phyloP scores from a whole-genome alignment of 2,888 invertebrate genomes.

The Folsomia manolachei region DNA sequence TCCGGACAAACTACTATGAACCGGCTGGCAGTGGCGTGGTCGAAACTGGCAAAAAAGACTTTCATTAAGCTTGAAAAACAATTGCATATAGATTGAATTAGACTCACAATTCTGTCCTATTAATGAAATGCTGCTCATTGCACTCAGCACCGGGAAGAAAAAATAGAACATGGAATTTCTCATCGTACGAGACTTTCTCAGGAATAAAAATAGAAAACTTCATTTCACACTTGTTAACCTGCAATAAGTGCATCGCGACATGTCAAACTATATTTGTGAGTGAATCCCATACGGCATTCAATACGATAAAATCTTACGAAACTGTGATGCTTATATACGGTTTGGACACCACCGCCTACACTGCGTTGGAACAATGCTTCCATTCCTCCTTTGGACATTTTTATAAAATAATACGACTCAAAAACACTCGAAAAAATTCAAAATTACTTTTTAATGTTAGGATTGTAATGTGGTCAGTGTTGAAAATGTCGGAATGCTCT shows the following conservation, averaged over 20 bases:
- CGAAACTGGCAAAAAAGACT: too few species aligned
- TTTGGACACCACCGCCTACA: slow-evolving; percentile 29
- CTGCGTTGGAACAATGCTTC: slow-evolving; percentile 28
- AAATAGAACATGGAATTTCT: slow-evolving; percentile 76
- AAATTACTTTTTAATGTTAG: too few species aligned
- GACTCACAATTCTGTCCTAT: slow-evolving; percentile 91
- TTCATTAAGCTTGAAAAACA: too few species aligned
- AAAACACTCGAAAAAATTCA: too few species aligned
- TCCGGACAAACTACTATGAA: slow-evolving; percentile 89
- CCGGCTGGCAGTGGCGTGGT: slow-evolving; percentile 78
- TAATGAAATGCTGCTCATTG: slow-evolving; percentile 90
- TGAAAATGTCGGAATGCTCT: too few species aligned
- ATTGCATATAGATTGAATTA: too few species aligned
- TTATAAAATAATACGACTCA: too few species aligned
- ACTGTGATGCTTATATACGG: slow-evolving; percentile 55
- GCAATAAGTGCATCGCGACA: too few species aligned
- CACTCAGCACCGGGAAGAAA: slow-evolving; percentile 91
- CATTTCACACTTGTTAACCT: slow-evolving; percentile 85
- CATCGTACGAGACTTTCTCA: slow-evolving; percentile 64
- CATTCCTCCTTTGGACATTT: slow-evolving; percentile 6
- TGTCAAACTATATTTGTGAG: too few species aligned
- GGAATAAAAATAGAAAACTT: slow-evolving; percentile 90
- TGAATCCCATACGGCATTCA: too few species aligned
- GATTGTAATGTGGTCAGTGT: too few species aligned
- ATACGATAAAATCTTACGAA: too few species aligned